Conservation (phyloP, 2,888 invertebrate genomes). For the Campaea margaritaria region DNA sequence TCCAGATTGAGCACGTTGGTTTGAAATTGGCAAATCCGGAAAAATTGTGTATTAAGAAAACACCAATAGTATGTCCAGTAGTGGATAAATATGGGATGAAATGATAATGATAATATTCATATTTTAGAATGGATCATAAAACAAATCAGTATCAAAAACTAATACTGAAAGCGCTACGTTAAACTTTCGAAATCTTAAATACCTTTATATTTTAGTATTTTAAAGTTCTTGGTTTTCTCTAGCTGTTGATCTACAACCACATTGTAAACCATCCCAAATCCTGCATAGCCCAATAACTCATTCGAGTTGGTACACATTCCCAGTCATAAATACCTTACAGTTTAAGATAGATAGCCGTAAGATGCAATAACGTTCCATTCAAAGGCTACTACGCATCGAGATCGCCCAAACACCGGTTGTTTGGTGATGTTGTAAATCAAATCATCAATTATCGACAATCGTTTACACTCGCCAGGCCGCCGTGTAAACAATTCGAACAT, state of each 20-base stretch:
- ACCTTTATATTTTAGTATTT: too few relatives aligned
- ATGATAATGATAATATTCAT: too few relatives aligned
- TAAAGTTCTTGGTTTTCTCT: background rate
- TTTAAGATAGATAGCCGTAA: slow-evolving; percentile 52
- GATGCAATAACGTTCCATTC: slow-evolving; percentile 66
- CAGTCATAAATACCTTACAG: slow-evolving; percentile 42
- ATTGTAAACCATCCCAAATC: slow-evolving; percentile 36
- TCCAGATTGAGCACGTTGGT: too few relatives aligned
- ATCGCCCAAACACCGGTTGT: slow-evolving; percentile 83
- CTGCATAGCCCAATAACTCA: slow-evolving; percentile 38
- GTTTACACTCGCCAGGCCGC: slow-evolving; percentile 84
- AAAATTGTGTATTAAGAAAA: too few relatives aligned
- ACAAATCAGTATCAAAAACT: too few relatives aligned
- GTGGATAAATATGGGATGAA: too few relatives aligned
- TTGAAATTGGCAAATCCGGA: too few relatives aligned
- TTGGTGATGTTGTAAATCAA: slow-evolving; percentile 85
- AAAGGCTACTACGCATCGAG: slow-evolving; percentile 69
- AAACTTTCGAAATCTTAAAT: slow-evolving; percentile 1
- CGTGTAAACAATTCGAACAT: slow-evolving; percentile 82
- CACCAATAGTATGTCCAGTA: too few relatives aligned
- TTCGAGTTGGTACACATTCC: slow-evolving; percentile 35
- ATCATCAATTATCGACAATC: slow-evolving; percentile 84
- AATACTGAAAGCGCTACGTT: background rate
- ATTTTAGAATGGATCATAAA: too few relatives aligned
- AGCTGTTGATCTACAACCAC: slow-evolving; percentile 26